Conservation (phyloP, 2,888 invertebrate species). For the Pycnomerus fuliginosus region DNA sequence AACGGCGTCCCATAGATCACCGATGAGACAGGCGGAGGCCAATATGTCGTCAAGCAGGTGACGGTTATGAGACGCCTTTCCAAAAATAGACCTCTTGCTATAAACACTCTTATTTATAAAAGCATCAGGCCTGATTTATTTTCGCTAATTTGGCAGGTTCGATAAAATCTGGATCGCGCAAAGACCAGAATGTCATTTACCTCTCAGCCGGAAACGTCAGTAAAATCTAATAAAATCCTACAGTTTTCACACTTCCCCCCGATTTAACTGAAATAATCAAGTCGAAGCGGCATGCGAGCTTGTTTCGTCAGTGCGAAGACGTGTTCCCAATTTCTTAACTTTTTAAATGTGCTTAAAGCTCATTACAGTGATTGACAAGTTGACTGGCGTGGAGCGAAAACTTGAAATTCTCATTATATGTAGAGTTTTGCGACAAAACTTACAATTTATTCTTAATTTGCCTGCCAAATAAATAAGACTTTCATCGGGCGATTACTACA, state of each 20-base stretch:
- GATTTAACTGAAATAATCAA: slow-evolving; percentile 1
- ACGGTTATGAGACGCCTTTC: slow-evolving; percentile 9
- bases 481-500: too few species aligned
- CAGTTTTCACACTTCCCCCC: not conserved
- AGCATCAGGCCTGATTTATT: slow-evolving; percentile 17
- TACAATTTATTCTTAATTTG: too few species aligned
- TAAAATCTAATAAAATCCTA: too few species aligned
- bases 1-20: slow-evolving; percentile 40
- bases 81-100: slow-evolving; percentile 9
- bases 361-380: not conserved
- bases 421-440: too few species aligned
- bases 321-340: slow-evolving; percentile 1
- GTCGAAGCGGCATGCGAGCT: slow-evolving; percentile 2
- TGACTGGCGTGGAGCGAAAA: too few species aligned
- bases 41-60: slow-evolving; percentile 38
- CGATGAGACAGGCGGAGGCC: slow-evolving; percentile 30
- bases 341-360: not conserved
- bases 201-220: slow-evolving; percentile 1
- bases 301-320: slow-evolving; percentile 2
- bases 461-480: too few species aligned
- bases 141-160: slow-evolving; percentile 11
- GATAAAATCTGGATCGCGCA: slow-evolving; percentile 8
- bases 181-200: slow-evolving; percentile 13
- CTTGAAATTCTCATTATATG: too few species aligned
- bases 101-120: slow-evolving; percentile 18